Evolutionary conservation across 2,888 invertebrate genomes (phyloP), one percentile per base, ranked within the genome.

Genomic region (Mesorhabditis belari): DNA sequence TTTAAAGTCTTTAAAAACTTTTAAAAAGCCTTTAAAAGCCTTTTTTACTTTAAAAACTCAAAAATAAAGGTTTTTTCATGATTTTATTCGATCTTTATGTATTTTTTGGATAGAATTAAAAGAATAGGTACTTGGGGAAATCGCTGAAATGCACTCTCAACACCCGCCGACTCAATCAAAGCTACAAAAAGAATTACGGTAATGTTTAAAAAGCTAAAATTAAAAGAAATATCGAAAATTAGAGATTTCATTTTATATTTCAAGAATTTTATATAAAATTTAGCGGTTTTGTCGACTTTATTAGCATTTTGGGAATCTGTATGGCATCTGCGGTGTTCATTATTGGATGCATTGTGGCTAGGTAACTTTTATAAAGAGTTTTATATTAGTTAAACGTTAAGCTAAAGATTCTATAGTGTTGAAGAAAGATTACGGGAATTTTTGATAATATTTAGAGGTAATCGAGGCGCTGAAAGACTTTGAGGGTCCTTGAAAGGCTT

Each of bases 301-400:
- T 77, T 56, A 66, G 74, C 1, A 62, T 79, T 6, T 57, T 78
- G 21, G 79, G 79, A 9, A 65, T 79, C 25, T 62, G 66, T 25
- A 78, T 77, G 77, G 79, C 75, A 0, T 62, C 73, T 4, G 67
- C 70, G n/a, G 75, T 79, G 27, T 79, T 79, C 58, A 60, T 78
- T 27, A 66, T 78, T 44, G 79, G 79, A 9, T 74, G 73, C 53
- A 64, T 79, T 35, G 77, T 79, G 2, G 75, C 79, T 4, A 62
- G 65, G 69, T 71, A 19, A 12, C 23, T 28, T 9, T 17, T 5
- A 12, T 54, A 4, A 21, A 51, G 17, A n/a, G 17, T 19, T 23
- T 51, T 51, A n/a, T 51, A 9, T 51, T 51, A n/a, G 12, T 9
- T n/a, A 51, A 9, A 19, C 24, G n/a, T 29, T 35, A 4, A 24